phyloP scores from a whole-genome alignment of 2,888 invertebrate genomes.

The Marasmarcha lunaedactyla region DNA sequence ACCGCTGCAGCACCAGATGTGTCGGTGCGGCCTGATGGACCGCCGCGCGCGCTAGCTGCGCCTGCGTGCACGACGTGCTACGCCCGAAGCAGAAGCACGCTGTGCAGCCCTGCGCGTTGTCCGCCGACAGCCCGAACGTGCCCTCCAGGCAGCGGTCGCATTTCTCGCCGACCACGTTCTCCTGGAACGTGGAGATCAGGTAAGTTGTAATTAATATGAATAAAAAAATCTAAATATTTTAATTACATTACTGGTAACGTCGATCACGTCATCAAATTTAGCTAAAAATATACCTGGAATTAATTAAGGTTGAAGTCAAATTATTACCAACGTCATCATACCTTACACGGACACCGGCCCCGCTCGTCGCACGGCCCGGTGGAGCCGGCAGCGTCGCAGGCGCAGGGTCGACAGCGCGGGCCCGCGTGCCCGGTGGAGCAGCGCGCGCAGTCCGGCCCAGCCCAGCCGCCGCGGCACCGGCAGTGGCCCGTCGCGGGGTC shows the following conservation, averaged over 20 bases:
- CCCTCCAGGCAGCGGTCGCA: constrained; percentile 87
- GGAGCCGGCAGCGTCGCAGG: constrained; percentile 84
- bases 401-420: constrained; percentile 87
- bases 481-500: constrained; percentile 78
- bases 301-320: too few species aligned
- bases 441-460: constrained; percentile 81
- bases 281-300: too few species aligned
- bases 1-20: constrained; percentile 48
- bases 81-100: constrained; percentile 97
- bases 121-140: constrained; percentile 85
- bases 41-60: constrained; percentile 85
- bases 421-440: constrained; percentile 92
- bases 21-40: constrained; percentile 72
- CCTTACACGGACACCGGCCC: constrained; percentile 93
- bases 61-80: constrained; percentile 83
- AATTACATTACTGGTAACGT: too few species aligned
- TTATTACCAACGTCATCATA: too few species aligned
- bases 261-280: too few species aligned
- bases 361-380: constrained; percentile 78
- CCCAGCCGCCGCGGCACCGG: constrained; percentile 79
- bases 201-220: too few species aligned
- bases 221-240: too few species aligned
- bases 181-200: constrained; percentile 49
- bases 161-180: constrained; percentile 84
- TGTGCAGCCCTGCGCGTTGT: constrained; percentile 90